phyloP scores from a whole-genome alignment of 2,888 invertebrate genomes.

The Chloromyia formosa region DNA sequence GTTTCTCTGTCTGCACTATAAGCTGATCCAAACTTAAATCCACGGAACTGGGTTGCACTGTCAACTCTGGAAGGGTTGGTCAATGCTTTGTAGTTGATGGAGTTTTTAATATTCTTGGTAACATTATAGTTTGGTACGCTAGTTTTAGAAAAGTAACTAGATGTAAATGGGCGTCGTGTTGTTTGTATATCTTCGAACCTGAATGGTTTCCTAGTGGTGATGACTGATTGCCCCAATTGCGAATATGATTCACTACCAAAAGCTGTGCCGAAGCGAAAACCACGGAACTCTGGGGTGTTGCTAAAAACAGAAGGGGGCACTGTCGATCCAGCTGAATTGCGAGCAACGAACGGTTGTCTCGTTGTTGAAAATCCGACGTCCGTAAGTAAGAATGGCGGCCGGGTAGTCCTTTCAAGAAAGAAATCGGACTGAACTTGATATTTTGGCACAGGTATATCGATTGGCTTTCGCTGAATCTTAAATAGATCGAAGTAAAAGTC shows the following conservation, averaged over 20 bases:
- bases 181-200: not conserved
- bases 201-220: not conserved
- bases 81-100: not conserved
- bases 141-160: not conserved
- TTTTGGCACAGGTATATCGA: not conserved
- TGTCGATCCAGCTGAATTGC: not conserved
- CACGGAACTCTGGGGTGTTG: slow-evolving; percentile 10
- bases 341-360: not conserved
- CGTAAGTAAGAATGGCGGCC: not conserved
- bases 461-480: slow-evolving; percentile 28
- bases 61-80: not conserved
- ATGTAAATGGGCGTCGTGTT: not conserved
- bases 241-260: not conserved
- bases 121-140: not conserved
- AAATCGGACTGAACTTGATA: not conserved
- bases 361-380: not conserved
- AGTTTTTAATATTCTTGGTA: too few species aligned
- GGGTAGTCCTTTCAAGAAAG: not conserved
- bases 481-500: slow-evolving; percentile 44
- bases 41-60: not conserved
- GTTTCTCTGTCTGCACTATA: not conserved
- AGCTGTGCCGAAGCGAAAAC: slow-evolving; percentile 20
- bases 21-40: slow-evolving; percentile 5
- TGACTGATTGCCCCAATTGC: not conserved
- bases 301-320: not conserved